Base-by-base conservation (phyloP, 2,888 invertebrate genomes). In the Cremastobaeus sp. region DNA sequence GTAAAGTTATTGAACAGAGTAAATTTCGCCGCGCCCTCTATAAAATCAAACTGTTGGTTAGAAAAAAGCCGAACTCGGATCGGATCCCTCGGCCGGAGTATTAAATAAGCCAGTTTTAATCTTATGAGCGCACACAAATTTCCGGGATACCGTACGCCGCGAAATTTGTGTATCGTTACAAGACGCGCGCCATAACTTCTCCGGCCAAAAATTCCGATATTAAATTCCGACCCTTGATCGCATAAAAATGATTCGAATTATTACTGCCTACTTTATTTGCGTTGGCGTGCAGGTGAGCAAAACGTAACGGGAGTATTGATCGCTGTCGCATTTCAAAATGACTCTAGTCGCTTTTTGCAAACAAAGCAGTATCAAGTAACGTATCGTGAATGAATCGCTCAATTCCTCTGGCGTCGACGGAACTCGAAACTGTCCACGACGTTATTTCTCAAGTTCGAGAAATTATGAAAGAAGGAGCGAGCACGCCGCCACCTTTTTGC, bases 201-300 rank as follows among this genome's bases (percentile, higher is more conserved):
- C 11, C 48, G 12, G 12, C 3, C 41, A 14, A 57, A 66, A 66
- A 47, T 66, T 43, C 48, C 25, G 41, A 50, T 66, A 66, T 66
- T 48, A 66, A 66, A 66, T 66, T 66, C 57, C 48, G 37, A n/a
- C 25, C 43, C 17, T 65, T 50, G 25, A 65, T 65, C 37, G 54
- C 45, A 45, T 65, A 54, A 66, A 66, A 66, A 66, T 66, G 55
- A 54, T 65, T 32, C 20, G 17, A 37, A 28, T 47, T n/a, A n/a
- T n/a, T n/a, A 43, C 39, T 37, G 65, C 30, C 47, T 54, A 32
- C 45, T 47, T 45, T 65, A 39, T 55, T 55, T 45, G 30, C 18
- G 17, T 14, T 3, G 35, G 17, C 21, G 47, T 8, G 18, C 37
- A 30, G 54, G 34, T 55, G 34, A 28, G 39, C 43, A 35, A 30